Evolutionary conservation across 2,113 vertebrate species (phyloP), one percentile per base, ranked within the genome.

Genomic region (Scomber colias): DNA sequence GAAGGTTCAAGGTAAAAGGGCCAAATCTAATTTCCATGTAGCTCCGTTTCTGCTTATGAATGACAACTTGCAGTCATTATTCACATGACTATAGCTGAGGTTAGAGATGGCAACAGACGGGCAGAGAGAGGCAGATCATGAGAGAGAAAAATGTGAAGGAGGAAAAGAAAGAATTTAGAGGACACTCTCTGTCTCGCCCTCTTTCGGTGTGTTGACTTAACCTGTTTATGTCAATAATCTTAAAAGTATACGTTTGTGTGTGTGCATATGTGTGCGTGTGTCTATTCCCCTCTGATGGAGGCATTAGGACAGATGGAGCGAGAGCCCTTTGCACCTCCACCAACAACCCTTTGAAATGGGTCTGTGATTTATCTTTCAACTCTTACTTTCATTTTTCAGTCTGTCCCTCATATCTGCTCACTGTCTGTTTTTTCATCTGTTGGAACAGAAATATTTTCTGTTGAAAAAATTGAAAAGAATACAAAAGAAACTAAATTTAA

Each of bases 1-100:
- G 4, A 30, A 82, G 35, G 44, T 66, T 55, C 5, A 54, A 70
- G 59, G 61, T 45, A 66, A 40, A 71, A 51, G 27, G 27, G 35
- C 14, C 27, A 68, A 71, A 79, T 64, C 24, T 7, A 30, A 55
- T 70, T 74, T 73, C 48, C 46, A 73, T 79, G 65, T 64, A 62
- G 40, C 57, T 49, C n/a, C 1, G 3, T 16, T 61, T 76, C 44
- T 60, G 21, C 24, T 67, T 59, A 27, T 79, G 71, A 87, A 78
- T 77, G 55, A 73, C 71, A 87, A 76, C 51, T 59, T 61, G 40
- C 35, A 57, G 70, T 64, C 31, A 71, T 87, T 77, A 75, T 72
- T 82, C 71, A 86, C 82, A 89, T 76, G 31, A 46, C 57, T 72
- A 11, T 40, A 76, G 61, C 67, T 50, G 54, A 77, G 53, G 53